phyloP scores from a whole-genome alignment of 1,140 invertebrate species.

The Orussus abietinus region DNA sequence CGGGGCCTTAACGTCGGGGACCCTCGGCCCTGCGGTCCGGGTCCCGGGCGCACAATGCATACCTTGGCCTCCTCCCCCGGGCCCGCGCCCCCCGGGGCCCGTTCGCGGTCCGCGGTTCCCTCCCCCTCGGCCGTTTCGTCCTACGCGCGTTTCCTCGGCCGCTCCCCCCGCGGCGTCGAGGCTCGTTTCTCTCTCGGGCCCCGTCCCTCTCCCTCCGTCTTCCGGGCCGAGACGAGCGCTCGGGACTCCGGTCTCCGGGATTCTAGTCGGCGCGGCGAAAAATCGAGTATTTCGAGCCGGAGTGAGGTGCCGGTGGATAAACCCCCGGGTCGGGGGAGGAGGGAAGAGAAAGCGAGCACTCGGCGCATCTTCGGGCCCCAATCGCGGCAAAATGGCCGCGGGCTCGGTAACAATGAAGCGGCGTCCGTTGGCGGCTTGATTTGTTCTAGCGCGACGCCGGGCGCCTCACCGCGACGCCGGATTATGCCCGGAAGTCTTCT shows the following conservation, averaged over 20 bases:
- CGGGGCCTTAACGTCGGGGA: constrained; percentile 17
- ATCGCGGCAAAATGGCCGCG: constrained; percentile 27
- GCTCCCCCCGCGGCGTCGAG: constrained; percentile 7
- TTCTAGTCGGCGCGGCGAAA: constrained; percentile 15
- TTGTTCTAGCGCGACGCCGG: constrained; percentile 42
- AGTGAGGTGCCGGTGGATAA: constrained; percentile 3
- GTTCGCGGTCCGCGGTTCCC: no score
- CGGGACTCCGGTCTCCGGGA: neutral
- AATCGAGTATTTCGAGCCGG: constrained; percentile 13
- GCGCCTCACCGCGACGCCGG: constrained; percentile 26
- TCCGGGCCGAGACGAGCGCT: no score
- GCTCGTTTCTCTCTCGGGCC: constrained; percentile 1
- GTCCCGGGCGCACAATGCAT: constrained; percentile 29
- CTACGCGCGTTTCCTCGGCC: constrained; percentile 22
- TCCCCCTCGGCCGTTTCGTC: constrained; percentile 10
- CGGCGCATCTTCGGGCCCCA: constrained; percentile 25
- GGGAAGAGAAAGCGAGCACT: constrained; percentile 16
- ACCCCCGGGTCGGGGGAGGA: neutral
- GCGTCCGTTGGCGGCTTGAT: constrained; percentile 34
- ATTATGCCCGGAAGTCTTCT: constrained; percentile 52
- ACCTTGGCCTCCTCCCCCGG: constrained; percentile 14
- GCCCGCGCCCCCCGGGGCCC: constrained; percentile 12
- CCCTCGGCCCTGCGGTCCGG: neutral
- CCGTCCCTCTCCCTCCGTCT: no score
- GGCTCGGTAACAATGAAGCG: constrained; percentile 36